phyloP scores from a whole-genome alignment of 1,140 invertebrate species.

The Zaprionus taronus region DNA sequence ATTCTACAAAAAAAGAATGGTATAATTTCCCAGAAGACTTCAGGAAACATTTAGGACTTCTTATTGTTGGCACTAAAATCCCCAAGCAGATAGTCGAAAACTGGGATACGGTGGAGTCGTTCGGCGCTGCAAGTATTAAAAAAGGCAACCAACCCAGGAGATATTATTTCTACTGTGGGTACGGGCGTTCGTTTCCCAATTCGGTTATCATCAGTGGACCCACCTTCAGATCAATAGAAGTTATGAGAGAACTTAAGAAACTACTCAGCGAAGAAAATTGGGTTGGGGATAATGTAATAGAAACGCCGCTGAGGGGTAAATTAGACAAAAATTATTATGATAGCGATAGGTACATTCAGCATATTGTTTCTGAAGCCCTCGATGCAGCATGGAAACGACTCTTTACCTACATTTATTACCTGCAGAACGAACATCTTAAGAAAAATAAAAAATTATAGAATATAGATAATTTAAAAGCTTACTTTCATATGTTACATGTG shows the following conservation, averaged over 20 bases:
- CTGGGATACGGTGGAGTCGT: background rate
- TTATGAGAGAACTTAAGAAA: background rate
- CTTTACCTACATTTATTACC: slow-evolving; percentile 5
- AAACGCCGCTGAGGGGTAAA: slow-evolving; percentile 6
- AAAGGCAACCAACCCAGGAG: slow-evolving; percentile 1
- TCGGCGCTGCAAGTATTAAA: background rate
- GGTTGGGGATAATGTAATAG: slow-evolving; percentile 8
- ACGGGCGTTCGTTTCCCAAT: background rate
- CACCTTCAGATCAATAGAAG: background rate
- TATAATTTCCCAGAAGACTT: background rate
- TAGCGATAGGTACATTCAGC: slow-evolving; percentile 21
- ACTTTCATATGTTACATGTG: too few relatives aligned
- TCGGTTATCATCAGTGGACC: background rate
- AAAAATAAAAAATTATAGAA: slow-evolving; percentile 1
- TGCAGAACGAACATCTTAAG: slow-evolving; percentile 16
- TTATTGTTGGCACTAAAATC: background rate
- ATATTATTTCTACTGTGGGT: slow-evolving; percentile 13
- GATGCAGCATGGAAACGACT: background rate
- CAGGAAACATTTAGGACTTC: background rate
- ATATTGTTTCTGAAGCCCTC: slow-evolving; percentile 2
- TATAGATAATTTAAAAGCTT: background rate
- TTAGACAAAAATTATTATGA: background rate
- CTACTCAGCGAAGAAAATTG: slow-evolving; percentile 20
- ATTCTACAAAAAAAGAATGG: background rate
- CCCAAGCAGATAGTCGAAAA: background rate